Conservation (phyloP, 2,888 invertebrate species). For the Graphium colonna region DNA sequence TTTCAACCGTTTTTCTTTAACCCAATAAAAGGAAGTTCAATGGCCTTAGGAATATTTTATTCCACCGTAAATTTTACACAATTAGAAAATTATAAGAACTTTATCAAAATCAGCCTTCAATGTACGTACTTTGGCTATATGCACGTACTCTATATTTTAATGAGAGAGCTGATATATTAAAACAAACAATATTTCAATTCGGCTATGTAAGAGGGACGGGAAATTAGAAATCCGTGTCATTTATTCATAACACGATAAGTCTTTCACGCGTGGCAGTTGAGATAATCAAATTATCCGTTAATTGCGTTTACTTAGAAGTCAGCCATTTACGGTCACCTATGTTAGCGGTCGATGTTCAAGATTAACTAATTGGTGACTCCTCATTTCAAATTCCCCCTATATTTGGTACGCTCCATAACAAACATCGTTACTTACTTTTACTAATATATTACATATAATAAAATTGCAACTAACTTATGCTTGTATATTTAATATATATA, state of each 20-base stretch:
- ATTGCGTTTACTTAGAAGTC: conserved; percentile 12
- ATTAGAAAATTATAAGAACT: neutral
- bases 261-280: conserved; percentile 16
- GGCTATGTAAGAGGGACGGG: conserved; percentile 4
- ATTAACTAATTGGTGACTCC: conserved; percentile 5
- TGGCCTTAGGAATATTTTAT: no score
- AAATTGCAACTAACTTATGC: no score
- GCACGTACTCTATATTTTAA: neutral
- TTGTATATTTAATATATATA: no score
- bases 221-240: conserved; percentile 17
- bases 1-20: no score
- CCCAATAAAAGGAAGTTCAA: no score
- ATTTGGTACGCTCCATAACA: no score
- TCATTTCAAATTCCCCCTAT: conserved; percentile 8
- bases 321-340: conserved; percentile 6
- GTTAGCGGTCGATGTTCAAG: conserved; percentile 5
- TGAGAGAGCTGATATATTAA: neutral
- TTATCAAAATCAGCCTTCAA: neutral
- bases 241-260: conserved; percentile 21
- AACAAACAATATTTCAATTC: no score
- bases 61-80: no score
- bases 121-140: neutral
- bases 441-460: no score
- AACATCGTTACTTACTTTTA: no score
- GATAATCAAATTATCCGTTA: conserved; percentile 15